Evolutionary conservation across 1,140 invertebrate genomes (phyloP).

Genomic region (Lepidurus couesii): DNA sequence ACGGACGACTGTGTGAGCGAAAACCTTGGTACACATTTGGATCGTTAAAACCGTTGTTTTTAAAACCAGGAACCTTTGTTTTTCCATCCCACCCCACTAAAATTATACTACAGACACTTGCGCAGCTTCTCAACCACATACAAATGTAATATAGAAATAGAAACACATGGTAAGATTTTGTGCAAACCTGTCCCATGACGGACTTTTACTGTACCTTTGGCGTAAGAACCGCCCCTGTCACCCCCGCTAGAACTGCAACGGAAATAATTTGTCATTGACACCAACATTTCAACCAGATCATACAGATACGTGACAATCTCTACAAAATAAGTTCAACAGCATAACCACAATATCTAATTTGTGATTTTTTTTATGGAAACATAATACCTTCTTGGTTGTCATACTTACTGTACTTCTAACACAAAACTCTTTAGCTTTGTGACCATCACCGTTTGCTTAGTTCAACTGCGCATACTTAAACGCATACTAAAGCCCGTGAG

Average conservation of each 20-base stretch:
- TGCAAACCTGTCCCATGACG: constrained; percentile 20
- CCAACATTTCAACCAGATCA: background rate
- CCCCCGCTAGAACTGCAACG: constrained; percentile 20
- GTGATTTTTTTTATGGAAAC: no score
- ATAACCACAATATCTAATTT: no score
- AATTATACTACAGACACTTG: background rate
- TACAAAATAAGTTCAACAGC: no score
- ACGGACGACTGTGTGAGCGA: background rate
- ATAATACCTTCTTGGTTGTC: no score
- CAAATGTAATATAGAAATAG: background rate
- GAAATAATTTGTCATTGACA: constrained; percentile 15
- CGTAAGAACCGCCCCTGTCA: constrained; percentile 20
- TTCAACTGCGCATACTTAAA: no score
- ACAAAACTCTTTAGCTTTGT: no score
- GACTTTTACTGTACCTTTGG: constrained; percentile 18
- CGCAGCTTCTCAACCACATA: constrained; percentile 11
- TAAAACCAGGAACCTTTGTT: background rate
- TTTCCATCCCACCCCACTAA: background rate
- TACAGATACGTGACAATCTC: no score
- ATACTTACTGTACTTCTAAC: no score
- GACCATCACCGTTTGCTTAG: no score
- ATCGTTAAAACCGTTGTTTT: no score
- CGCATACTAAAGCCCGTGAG: no score
- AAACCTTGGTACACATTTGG: background rate
- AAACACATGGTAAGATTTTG: constrained; percentile 22